A percentile compares a stretch with the other conserved stretches of the same genome.
phyloP scores from a whole-genome alignment of 2,888 invertebrate species.

The Baronia brevicornis region DNA sequence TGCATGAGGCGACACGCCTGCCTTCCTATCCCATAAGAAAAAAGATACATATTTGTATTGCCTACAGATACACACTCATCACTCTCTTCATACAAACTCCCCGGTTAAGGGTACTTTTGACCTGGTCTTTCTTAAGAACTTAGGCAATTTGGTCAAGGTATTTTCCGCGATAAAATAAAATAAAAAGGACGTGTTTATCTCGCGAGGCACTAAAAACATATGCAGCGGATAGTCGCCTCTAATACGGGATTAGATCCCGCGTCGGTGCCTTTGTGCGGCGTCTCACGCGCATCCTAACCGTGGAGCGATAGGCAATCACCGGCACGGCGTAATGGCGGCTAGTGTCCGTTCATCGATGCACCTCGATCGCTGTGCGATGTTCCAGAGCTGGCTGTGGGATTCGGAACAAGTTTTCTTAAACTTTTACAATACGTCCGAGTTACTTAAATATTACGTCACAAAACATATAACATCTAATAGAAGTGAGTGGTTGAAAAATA shows the following conservation, averaged over 20 bases:
- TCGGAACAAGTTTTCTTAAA: conserved; percentile 7
- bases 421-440: conserved; percentile 4
- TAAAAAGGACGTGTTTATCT: no score
- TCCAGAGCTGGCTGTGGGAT: conserved; percentile 1
- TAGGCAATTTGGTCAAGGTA: neutral
- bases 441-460: neutral
- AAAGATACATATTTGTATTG: no score
- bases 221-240: conserved; percentile 18
- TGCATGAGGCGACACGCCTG: no score
- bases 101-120: no score
- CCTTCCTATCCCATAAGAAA: no score
- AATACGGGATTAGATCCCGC: conserved; percentile 43
- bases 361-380: conserved; percentile 7
- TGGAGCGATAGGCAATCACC: conserved; percentile 53
- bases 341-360: conserved; percentile 15
- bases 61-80: no score
- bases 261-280: conserved; percentile 54
- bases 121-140: no score
- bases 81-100: no score
- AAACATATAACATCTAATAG: no score
- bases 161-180: neutral
- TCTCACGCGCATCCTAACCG: conserved; percentile 54
- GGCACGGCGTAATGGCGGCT: conserved; percentile 33
- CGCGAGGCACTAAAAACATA: conserved; percentile 4
- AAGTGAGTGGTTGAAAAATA: no score